These are phyloP conservation scores for Shargacucullia verbasci DNA, from an alignment of 2,888 invertebrate species.

Conservation along the genomic window DNA sequence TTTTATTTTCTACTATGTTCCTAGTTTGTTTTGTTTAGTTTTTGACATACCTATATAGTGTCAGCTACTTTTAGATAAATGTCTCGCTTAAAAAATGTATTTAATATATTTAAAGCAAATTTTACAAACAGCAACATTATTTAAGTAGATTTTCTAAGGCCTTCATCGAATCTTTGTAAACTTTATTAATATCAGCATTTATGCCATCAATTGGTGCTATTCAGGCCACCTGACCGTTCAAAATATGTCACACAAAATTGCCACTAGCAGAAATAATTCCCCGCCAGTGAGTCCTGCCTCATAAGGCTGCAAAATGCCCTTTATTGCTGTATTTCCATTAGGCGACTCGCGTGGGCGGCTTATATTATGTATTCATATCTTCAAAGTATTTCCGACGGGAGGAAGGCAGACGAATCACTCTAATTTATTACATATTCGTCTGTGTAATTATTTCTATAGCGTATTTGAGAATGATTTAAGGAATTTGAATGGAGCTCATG, in stretches of 20 bases:
- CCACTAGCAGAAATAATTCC: slow-evolving; percentile 34
- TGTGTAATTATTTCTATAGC: slow-evolving; percentile 8
- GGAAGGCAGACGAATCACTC: slow-evolving; percentile 20
- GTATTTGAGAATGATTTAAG: slow-evolving; percentile 26
- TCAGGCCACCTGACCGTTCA: neutral
- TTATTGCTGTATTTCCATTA: slow-evolving; percentile 60
- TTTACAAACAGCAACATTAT: no score
- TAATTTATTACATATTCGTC: slow-evolving; percentile 15
- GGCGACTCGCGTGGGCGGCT: slow-evolving; percentile 39
- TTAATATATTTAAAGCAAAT: no score
- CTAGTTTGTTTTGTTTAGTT: no score
- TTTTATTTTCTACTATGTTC: no score
- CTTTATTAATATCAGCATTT: neutral
- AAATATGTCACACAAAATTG: slow-evolving; percentile 7
- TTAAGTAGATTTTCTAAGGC: no score
- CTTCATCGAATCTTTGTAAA: no score
- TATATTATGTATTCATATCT: slow-evolving; percentile 40
- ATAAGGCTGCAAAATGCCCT: slow-evolving; percentile 31
- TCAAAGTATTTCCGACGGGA: slow-evolving; percentile 21
- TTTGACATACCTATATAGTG: no score
- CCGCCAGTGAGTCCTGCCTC: slow-evolving; percentile 15
- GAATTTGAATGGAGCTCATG: slow-evolving; percentile 13
- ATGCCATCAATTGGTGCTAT: slow-evolving; percentile 9
- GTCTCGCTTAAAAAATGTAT: no score
- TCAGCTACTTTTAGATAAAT: no score